Evolutionary conservation across 2,113 vertebrate species (phyloP).

Genomic region (Coregonus clupeaformis): DNA sequence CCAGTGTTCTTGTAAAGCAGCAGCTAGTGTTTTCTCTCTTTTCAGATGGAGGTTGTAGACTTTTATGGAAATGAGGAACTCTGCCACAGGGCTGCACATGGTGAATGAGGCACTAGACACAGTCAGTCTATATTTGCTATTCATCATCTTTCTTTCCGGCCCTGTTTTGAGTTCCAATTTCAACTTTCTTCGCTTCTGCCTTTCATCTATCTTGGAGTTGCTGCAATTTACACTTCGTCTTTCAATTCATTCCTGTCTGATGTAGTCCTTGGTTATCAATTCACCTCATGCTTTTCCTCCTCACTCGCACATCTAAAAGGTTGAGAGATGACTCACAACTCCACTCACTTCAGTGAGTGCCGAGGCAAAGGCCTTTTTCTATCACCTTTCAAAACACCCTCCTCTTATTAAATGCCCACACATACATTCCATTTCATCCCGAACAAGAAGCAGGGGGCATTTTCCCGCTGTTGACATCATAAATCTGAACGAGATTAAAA

Average conservation of each 20-base stretch:
- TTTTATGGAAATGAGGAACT: slow-evolving; percentile 75
- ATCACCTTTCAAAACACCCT: slow-evolving; percentile 47
- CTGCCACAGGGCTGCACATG: slow-evolving; percentile 67
- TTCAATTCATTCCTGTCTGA: slow-evolving; percentile 64
- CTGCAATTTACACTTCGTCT: slow-evolving; percentile 69
- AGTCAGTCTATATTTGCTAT: slow-evolving; percentile 72
- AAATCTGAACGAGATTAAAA: slow-evolving; percentile 69
- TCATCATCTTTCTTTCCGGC: slow-evolving; percentile 58
- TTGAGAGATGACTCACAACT: slow-evolving; percentile 63
- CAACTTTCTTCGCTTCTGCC: slow-evolving; percentile 60
- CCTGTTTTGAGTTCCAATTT: slow-evolving; percentile 71
- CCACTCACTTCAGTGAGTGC: slow-evolving; percentile 48
- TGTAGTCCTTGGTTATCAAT: slow-evolving; percentile 65
- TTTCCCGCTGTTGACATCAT: slow-evolving; percentile 67
- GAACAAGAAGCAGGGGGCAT: slow-evolving; percentile 53
- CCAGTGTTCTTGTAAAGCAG: slow-evolving; percentile 58
- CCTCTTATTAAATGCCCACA: slow-evolving; percentile 63
- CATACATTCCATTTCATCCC: slow-evolving; percentile 62
- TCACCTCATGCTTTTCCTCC: slow-evolving; percentile 52
- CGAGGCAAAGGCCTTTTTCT: slow-evolving; percentile 42
- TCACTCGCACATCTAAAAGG: slow-evolving; percentile 59
- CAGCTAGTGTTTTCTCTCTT: slow-evolving; percentile 55
- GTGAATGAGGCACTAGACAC: slow-evolving; percentile 69
- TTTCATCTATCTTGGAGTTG: slow-evolving; percentile 69
- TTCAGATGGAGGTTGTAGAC: slow-evolving; percentile 68